Evolutionary conservation across 2,888 invertebrate species (phyloP), one percentile per base, ranked within the genome.

Genomic region (Dolichomitus sp.): DNA sequence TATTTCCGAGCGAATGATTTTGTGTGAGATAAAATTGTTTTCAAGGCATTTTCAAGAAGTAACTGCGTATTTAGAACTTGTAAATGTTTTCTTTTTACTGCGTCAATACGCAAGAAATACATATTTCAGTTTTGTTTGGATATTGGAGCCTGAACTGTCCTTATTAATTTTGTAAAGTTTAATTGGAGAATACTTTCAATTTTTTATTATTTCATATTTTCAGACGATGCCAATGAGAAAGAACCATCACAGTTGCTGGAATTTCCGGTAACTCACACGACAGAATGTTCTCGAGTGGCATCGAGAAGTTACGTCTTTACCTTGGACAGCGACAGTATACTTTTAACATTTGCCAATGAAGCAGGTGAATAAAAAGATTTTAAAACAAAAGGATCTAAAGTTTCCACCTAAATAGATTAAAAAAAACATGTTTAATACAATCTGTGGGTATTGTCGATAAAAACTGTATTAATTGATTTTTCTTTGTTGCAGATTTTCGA

Each of bases 211-310:
- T 48, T 65, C 76, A 40, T 33, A n/a, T n/a, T 27, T 68, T 85
- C 80, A 91, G 92, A 89, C 70, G 91, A 92, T 42, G 81, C 87
- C 11, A 85, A 82, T 61, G 88, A 87, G 33, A 91, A 91, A 82
- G 92, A 93, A 6, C 88, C 89, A 70, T 85, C 85, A 40, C 86
- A 88, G 92, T 94, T 96, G 90, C 93, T 96, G 88, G 97, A 97
- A 94, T 96, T 97, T 90, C 96, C 96, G 83, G 95, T 97, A 88
- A 96, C 96, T 92, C 94, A 95, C 83, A 95, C 95, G 88, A 96
- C 96, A 90, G 97, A 97, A 94, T 96, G 96, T 93, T 96, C 97
- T 85, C 95, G 96, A 90, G 96, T 97, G 84, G 96, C 96, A 65
- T 95, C 95, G 78, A 95, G 95, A 89, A 96, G 96, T 76, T 97